Base-by-base conservation (phyloP, 2,797 vertebrate genomes). In the Aplochiton taeniatus region DNA sequence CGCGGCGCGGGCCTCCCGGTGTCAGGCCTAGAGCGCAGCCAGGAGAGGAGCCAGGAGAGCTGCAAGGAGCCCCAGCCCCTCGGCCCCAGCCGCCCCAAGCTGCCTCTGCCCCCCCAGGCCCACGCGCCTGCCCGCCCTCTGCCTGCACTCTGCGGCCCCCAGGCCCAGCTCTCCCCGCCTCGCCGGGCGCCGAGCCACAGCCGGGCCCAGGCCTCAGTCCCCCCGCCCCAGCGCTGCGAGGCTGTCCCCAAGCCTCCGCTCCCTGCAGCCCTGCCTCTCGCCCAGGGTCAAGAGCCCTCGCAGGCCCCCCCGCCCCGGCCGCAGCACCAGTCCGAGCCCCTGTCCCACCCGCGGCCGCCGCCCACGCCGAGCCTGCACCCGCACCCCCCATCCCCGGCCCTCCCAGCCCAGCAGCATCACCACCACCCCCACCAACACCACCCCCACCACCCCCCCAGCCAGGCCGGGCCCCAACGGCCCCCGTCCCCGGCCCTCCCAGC, bases 11-110 rank as follows among this genome's bases (percentile, higher is more conserved):
- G 91, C 82, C 88, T 94, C 87, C 92, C 93, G 92, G 95, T 98
- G 85, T 98, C 97, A 72, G 97, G 97, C 89, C 89, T 98, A 98
- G 97, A 98, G 89, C 92, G 96, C 80, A 98, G 97, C 77, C 97
- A 98, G 89, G 96, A 98, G 91, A 95, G 93, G 88, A 98, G 95
- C 88, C 94, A 95, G 89, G 96, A 98, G 83, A 91, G 90, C 82
- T 92, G 90, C 82, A 93, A 91, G 83, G 95, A 96, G 63, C 79
- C 87, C 0, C 88, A 87, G 0, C 61, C 87, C 0, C 43, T 87
- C 52, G 92, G 91, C 73, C 75, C 92, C 8, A 84, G 85, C 78
- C 86, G 86, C 85, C 91, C 92, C 71, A 93, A 90, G 80, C 93
- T 90, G 66, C 85, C 90, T 20, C 62, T 12, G 9, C 83, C 84